These are phyloP conservation scores for Cryptoblepharus egeriae DNA, from an alignment of 2,797 vertebrate species.

Conservation along the genomic window DNA sequence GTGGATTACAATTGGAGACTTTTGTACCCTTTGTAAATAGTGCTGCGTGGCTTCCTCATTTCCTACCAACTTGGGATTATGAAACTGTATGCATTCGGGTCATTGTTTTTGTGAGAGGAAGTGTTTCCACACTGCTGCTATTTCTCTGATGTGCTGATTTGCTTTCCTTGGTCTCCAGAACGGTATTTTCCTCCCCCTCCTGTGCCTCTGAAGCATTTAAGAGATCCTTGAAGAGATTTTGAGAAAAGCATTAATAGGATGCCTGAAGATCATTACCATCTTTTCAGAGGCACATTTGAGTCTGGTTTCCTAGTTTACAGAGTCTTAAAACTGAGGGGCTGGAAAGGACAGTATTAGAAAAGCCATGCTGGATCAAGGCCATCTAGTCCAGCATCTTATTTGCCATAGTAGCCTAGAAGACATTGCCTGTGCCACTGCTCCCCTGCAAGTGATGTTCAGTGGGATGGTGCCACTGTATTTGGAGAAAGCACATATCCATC, in stretches of 20 bases:
- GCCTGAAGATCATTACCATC: background rate
- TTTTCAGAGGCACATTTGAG: background rate
- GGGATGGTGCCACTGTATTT: no score
- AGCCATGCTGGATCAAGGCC: no score
- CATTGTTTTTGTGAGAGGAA: constrained; percentile 16
- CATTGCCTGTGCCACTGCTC: no score
- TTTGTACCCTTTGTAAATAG: background rate
- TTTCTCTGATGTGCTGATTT: constrained; percentile 15
- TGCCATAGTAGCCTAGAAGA: no score
- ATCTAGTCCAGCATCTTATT: no score
- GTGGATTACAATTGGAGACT: background rate
- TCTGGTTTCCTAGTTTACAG: background rate
- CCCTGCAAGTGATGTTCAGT: no score
- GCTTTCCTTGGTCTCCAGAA: background rate
- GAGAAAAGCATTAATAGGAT: background rate
- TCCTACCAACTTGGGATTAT: background rate
- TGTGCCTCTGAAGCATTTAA: background rate
- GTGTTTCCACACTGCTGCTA: background rate
- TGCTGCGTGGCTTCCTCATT: background rate
- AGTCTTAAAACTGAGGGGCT: background rate
- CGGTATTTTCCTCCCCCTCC: background rate
- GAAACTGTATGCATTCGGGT: constrained; percentile 9
- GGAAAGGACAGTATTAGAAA: background rate
- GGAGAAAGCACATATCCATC: no score
- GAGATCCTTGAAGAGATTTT: background rate